Percentiles rank a stretch among this genome's conserved stretches.
phyloP scores from a whole-genome alignment of 2,888 invertebrate species.

The Cyaniris semiargus region DNA sequence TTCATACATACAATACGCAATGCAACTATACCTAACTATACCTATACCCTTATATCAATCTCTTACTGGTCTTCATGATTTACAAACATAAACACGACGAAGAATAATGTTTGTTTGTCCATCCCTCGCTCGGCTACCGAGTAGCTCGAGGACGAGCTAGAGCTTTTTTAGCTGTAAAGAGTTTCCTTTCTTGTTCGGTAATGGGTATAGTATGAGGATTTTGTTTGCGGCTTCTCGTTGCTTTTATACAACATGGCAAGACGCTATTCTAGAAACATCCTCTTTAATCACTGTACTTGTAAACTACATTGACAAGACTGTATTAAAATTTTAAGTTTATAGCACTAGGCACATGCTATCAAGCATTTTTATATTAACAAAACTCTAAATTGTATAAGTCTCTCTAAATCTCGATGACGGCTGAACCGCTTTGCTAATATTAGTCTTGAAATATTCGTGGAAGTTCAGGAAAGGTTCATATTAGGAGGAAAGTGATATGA shows the following conservation, averaged over 20 bases:
- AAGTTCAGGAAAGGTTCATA: too few species aligned
- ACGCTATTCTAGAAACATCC: not conserved
- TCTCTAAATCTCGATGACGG: too few species aligned
- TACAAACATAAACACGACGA: not conserved
- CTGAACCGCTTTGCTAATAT: too few species aligned
- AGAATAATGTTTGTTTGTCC: slow-evolving; percentile 7
- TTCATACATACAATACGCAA: not conserved
- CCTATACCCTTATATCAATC: not conserved
- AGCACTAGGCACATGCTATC: too few species aligned
- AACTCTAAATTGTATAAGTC: too few species aligned
- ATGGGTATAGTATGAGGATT: not conserved
- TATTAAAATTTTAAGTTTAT: not conserved
- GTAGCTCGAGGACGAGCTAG: not conserved
- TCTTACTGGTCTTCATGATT: not conserved
- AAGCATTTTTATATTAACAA: too few species aligned
- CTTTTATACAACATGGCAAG: not conserved
- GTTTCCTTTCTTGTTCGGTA: not conserved
- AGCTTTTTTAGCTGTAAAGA: not conserved
- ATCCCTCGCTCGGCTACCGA: not conserved
- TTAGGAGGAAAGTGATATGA: too few species aligned
- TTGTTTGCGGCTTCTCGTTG: not conserved
- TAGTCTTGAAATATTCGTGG: too few species aligned
- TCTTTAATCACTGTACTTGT: not conserved
- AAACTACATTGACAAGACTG: not conserved
- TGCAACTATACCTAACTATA: too few species aligned